Percentiles rank a stretch among this genome's conserved stretches.
These are phyloP conservation scores for Sylvietta virens DNA, from an alignment of 2,113 vertebrate genomes.

Conservation along the genomic window DNA sequence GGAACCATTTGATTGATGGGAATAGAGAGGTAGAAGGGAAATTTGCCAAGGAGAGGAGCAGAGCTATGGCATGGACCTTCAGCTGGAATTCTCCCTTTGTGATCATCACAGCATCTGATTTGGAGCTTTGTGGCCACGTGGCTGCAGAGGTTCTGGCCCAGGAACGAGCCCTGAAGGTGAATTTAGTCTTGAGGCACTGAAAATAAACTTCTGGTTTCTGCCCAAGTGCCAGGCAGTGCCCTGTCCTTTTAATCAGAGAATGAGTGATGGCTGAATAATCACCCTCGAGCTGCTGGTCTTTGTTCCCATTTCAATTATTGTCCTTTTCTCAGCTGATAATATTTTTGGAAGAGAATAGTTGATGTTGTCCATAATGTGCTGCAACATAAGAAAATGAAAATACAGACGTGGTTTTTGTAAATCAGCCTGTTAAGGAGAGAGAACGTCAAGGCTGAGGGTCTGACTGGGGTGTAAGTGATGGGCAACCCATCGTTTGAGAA, in stretches of 20 bases:
- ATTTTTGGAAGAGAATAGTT: not conserved
- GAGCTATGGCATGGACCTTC: not conserved
- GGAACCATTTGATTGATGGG: not conserved
- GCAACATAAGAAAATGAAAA: not conserved
- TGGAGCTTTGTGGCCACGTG: not conserved
- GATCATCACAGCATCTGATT: not conserved
- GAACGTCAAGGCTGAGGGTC: rapidly evolving
- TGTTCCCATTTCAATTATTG: not conserved
- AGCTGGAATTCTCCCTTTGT: not conserved
- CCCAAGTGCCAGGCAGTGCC: not conserved
- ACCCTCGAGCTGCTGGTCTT: not conserved
- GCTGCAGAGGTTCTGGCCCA: not conserved
- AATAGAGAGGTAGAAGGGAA: not conserved
- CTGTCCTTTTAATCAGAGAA: not conserved
- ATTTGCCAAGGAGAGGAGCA: not conserved
- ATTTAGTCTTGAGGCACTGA: not conserved
- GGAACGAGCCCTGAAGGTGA: not conserved
- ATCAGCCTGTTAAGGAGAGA: not conserved
- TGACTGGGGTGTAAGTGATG: not conserved
- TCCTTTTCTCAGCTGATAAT: not conserved
- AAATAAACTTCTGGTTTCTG: not conserved
- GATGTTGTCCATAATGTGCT: not conserved
- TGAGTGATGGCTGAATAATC: not conserved
- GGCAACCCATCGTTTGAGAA: not conserved
- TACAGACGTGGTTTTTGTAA: not conserved